Percentiles rank a stretch among this genome's conserved stretches.
phyloP scores from a whole-genome alignment of 1,140 invertebrate species.

The Oncopeltus fasciatus region DNA sequence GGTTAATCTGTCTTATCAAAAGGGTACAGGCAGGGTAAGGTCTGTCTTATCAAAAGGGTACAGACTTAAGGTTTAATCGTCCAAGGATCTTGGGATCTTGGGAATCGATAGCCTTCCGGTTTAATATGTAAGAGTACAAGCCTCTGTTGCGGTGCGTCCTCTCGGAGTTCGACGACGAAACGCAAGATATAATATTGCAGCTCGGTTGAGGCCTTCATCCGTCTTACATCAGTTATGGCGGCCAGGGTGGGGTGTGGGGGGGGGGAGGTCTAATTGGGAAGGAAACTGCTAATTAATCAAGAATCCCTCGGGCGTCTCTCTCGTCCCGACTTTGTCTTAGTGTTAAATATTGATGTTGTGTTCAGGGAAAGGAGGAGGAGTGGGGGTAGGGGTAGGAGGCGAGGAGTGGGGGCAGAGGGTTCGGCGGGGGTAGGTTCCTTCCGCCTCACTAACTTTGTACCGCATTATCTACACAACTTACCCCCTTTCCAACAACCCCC shows the following conservation, averaged over 20 bases:
- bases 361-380: neutral
- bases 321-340: constrained; percentile 10
- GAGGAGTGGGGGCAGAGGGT: neutral
- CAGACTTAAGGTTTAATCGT: neutral
- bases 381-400: neutral
- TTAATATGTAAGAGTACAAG: constrained; percentile 7
- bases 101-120: neutral
- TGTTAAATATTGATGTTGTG: constrained; percentile 20
- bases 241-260: constrained; percentile 17
- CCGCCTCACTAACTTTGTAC: neutral
- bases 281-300: constrained; percentile 22
- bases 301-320: constrained; percentile 5
- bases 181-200: constrained; percentile 10
- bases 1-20: no score
- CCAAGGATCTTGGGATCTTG: neutral
- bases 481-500: no score
- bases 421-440: no score
- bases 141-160: neutral
- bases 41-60: no score
- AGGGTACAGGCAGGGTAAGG: no score
- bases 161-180: neutral
- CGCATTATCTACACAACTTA: neutral
- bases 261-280: no score
- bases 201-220: constrained; percentile 11
- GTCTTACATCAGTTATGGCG: constrained; percentile 22